Conservation (phyloP, 2,888 invertebrate genomes). For the Sicus ferrugineus region DNA sequence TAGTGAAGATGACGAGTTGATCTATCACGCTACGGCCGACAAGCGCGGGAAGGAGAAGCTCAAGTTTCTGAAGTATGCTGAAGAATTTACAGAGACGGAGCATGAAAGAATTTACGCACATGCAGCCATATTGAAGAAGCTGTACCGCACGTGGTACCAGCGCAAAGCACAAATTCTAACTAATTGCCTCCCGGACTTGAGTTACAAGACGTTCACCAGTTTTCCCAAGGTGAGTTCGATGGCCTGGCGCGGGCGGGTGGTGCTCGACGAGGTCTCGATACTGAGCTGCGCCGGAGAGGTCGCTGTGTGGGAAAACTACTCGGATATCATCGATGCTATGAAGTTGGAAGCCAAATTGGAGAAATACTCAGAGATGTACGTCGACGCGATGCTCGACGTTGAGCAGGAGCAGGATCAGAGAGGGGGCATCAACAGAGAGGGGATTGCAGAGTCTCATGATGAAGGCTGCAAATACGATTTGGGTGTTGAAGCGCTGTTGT, state of each 20-base stretch:
- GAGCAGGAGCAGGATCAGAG: conserved; percentile 21
- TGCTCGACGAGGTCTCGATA: conserved; percentile 44
- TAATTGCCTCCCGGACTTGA: conserved; percentile 33
- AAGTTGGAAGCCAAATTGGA: conserved; percentile 39
- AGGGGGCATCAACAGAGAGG: too few species aligned
- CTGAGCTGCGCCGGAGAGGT: conserved; percentile 39
- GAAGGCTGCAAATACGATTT: conserved; percentile 39
- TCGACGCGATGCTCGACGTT: too few species aligned
- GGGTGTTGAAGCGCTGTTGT: conserved; percentile 51
- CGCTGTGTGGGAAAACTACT: conserved; percentile 26
- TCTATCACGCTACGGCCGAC: conserved; percentile 42
- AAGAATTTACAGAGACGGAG: conserved; percentile 43
- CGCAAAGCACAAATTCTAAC: conserved; percentile 35
- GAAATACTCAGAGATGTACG: too few species aligned
- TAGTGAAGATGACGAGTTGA: conserved; percentile 43
- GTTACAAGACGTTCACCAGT: conserved; percentile 51
- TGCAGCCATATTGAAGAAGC: conserved; percentile 42
- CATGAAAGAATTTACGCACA: conserved; percentile 48
- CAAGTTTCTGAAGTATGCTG: conserved; percentile 47
- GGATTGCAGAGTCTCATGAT: neutral
- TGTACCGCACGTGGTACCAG: conserved; percentile 50
- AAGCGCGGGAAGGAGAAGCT: conserved; percentile 46
- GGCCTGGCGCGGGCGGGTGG: conserved; percentile 45
- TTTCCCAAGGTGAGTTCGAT: conserved; percentile 51
- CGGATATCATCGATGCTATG: conserved; percentile 15